Conservation (phyloP, 2,888 invertebrate species). For the Aporophyla lueneburgensis region DNA sequence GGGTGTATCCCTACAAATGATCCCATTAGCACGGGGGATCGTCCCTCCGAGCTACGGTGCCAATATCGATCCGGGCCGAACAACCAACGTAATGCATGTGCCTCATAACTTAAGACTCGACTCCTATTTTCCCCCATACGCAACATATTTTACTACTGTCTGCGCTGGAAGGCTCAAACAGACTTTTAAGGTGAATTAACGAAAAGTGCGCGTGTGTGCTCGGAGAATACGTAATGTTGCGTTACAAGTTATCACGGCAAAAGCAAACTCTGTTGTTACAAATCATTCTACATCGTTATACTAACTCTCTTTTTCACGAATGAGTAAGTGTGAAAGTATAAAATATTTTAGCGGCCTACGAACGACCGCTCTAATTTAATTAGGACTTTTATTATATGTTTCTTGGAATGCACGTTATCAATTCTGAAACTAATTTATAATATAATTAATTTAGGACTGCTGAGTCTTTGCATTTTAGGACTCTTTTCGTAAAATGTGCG, state of each 20-base stretch:
- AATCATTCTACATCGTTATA: constrained; percentile 45
- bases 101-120: constrained; percentile 49
- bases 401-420: background rate
- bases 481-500: background rate
- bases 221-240: constrained; percentile 54
- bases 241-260: constrained; percentile 58
- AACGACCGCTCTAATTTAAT: constrained; percentile 26
- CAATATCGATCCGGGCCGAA: constrained; percentile 77
- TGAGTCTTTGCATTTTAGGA: background rate
- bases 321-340: constrained; percentile 61
- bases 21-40: constrained; percentile 80
- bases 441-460: background rate
- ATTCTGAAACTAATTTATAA: constrained; percentile 4
- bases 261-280: constrained; percentile 44
- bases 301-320: constrained; percentile 61
- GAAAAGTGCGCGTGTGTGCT: constrained; percentile 32
- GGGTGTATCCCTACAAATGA: constrained; percentile 81
- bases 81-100: constrained; percentile 57
- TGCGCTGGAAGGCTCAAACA: background rate
- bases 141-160: constrained; percentile 22
- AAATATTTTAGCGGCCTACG: constrained; percentile 31
- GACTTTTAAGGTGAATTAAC: constrained; percentile 20
- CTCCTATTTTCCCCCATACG: constrained; percentile 41
- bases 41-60: constrained; percentile 77
- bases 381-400: background rate